Evolutionary conservation across 2,113 vertebrate species (phyloP).

Genomic region (Trichomycterus rosablanca): DNA sequence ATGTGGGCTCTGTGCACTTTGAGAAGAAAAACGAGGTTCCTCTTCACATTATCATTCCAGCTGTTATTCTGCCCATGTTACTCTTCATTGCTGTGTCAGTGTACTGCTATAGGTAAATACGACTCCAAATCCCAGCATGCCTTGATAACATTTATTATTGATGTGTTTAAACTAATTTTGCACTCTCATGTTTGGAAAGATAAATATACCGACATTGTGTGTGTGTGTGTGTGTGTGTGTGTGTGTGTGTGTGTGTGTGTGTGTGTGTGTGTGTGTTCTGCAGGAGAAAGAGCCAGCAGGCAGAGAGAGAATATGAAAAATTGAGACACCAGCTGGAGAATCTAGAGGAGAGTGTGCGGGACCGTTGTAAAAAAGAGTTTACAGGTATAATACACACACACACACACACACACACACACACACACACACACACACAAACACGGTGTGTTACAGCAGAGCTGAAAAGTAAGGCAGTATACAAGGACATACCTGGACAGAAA

Average conservation of each 20-base stretch:
- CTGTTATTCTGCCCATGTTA: slow-evolving; percentile 87
- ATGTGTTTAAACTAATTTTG: neutral
- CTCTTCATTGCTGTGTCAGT: slow-evolving; percentile 78
- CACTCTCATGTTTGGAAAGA: neutral
- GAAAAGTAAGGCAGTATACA: no score
- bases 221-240: no score
- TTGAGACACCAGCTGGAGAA: slow-evolving; percentile 90
- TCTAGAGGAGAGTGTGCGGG: slow-evolving; percentile 91
- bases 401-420: no score
- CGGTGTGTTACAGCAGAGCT: no score
- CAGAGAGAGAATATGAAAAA: slow-evolving; percentile 93
- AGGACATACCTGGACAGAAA: no score
- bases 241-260: no score
- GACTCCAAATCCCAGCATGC: slow-evolving; percentile 1
- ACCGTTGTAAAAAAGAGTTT: slow-evolving; percentile 95
- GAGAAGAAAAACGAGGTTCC: slow-evolving; percentile 74
- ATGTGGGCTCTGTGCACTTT: slow-evolving; percentile 82
- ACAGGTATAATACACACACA: no score
- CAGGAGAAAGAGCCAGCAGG: slow-evolving; percentile 95
- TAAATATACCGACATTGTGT: no score
- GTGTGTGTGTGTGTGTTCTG: slow-evolving; percentile 1
- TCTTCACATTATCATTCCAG: slow-evolving; percentile 83
- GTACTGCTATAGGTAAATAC: slow-evolving; percentile 87
- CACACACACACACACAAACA: no score
- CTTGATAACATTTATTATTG: no score